Conservation (phyloP, 1,140 invertebrate species). For the Saxidomus purpurata region DNA sequence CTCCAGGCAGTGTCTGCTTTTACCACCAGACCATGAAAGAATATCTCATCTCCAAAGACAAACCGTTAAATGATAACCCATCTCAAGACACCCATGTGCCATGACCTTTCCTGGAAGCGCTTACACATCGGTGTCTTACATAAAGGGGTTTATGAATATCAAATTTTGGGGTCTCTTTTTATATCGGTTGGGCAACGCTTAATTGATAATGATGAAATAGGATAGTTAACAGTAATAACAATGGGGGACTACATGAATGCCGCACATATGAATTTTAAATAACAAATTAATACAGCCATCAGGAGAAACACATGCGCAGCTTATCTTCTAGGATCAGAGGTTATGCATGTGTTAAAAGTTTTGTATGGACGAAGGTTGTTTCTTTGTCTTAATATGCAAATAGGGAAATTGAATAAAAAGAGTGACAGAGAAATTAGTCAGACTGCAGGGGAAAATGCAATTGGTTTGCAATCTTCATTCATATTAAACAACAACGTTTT, state of each 20-base stretch:
- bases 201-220: slow-evolving; percentile 34
- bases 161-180: slow-evolving; percentile 20
- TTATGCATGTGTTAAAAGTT: slow-evolving; percentile 33
- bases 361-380: not conserved
- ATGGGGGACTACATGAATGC: slow-evolving; percentile 2
- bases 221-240: slow-evolving; percentile 18
- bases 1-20: not conserved
- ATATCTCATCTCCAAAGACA: slow-evolving; percentile 3
- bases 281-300: slow-evolving; percentile 16
- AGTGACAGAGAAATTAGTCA: no score
- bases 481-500: no score
- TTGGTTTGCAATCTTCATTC: no score
- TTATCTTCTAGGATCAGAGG: slow-evolving; percentile 17
- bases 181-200: slow-evolving; percentile 22
- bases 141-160: slow-evolving; percentile 40
- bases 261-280: slow-evolving; percentile 49
- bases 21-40: slow-evolving; percentile 16
- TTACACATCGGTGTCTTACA: not conserved
- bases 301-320: slow-evolving; percentile 15
- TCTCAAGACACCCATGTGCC: not conserved
- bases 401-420: not conserved
- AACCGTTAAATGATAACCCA: slow-evolving; percentile 36
- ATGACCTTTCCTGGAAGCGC: not conserved
- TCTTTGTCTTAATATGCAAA: not conserved
- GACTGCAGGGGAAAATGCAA: no score